Conservation (phyloP, 2,888 invertebrate species). For the Synanthedon myopaeformis region DNA sequence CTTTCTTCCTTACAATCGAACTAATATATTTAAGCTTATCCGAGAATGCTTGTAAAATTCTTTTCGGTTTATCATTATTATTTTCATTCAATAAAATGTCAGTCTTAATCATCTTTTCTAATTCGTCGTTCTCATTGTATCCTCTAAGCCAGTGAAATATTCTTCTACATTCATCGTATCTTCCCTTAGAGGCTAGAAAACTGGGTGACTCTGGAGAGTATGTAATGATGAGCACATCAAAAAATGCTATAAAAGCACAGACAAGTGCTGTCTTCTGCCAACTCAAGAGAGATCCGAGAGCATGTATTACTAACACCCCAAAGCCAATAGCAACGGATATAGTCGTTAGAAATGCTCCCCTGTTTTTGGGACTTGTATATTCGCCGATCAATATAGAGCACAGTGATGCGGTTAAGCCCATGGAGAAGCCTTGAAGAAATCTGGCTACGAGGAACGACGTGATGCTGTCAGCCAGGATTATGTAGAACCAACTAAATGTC, state of each 20-base stretch:
- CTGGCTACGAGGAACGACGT: constrained; percentile 11
- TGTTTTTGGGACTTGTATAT: constrained; percentile 57
- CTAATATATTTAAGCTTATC: constrained; percentile 6
- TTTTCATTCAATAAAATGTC: constrained; percentile 6
- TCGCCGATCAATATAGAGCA: constrained; percentile 56
- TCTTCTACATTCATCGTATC: constrained; percentile 48
- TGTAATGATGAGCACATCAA: constrained; percentile 22
- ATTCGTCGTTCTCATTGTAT: constrained; percentile 32
- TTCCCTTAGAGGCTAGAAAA: constrained; percentile 64
- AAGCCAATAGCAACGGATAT: constrained; percentile 64
- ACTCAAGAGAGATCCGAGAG: constrained; percentile 58
- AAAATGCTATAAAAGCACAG: constrained; percentile 34
- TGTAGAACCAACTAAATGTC: constrained; percentile 48
- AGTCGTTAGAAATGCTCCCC: constrained; percentile 67
- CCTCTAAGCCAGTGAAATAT: constrained; percentile 62
- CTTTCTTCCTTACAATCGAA: constrained; percentile 13
- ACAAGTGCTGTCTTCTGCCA: constrained; percentile 58
- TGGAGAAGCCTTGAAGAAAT: constrained; percentile 35
- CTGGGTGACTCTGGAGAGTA: constrained; percentile 66
- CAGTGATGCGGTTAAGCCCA: constrained; percentile 49
- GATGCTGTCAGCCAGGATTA: constrained; percentile 28
- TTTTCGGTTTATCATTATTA: constrained; percentile 4
- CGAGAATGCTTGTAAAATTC: background rate
- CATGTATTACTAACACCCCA: constrained; percentile 67
- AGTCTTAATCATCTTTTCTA: constrained; percentile 19